Evolutionary conservation across 2,113 vertebrate species (phyloP), one percentile per base, ranked within the genome.

Genomic region (Elgaria multicarinata): DNA sequence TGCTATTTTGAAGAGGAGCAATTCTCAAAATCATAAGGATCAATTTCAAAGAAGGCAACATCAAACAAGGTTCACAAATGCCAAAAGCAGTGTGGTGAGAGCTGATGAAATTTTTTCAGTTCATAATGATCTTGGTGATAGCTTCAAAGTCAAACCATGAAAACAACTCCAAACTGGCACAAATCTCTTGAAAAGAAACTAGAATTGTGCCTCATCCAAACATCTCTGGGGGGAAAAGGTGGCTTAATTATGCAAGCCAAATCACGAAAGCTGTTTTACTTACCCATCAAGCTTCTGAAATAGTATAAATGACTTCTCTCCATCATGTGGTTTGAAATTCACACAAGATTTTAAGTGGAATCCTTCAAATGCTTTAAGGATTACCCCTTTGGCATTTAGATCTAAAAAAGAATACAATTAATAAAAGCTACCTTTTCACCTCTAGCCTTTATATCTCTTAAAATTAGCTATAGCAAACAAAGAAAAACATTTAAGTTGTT

Each of bases 241-340:
- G 7, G 22, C 83, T 71, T 50, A 26, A 83, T 64, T 64, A 39
- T 28, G 26, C 12, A 44, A n/a, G 0, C n/a, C 12, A 2, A 28
- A 10, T 16, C 22, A 14, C 20, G 1, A 22, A 12, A 4, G 10
- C 14, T 26, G 6, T 71, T 26, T 91, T 5, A n/a, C 97, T 92
- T 97, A 99, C 99, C 99, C 98, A 0, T 69, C 44, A 95, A 94
- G 95, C 91, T 99, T 97, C 82, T 93, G 97, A 94, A 99, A 99
- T 89, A 97, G 97, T 93, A 99, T 98, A 58, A 93, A 99, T 0
- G 95, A 95, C 62, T 86, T 94, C 86, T 99, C 99, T 92, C 98
- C 98, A 92, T 98, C 97, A n/a, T 99, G 99, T 1, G 98, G 98
- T 93, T 99, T 99, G 94, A 99, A 99, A 94, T 99, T 98, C 13